Percentiles rank a stretch among this genome's conserved stretches.
Evolutionary conservation across 2,113 vertebrate genomes (phyloP).

Genomic region (Tenrec ecaudatus): DNA sequence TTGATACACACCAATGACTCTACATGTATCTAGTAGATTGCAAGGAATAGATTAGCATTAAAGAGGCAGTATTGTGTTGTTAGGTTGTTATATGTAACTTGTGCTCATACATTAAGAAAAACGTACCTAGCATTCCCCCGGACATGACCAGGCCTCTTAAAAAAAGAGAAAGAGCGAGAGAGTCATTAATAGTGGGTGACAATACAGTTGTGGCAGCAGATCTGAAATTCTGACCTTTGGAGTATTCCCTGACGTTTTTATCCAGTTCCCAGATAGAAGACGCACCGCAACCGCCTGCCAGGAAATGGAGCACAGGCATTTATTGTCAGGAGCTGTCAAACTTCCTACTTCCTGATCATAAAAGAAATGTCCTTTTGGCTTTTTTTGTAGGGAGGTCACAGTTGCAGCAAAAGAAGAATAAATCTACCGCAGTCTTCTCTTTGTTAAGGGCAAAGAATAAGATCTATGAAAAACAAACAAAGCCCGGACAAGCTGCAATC

Average conservation of each 20-base stretch:
- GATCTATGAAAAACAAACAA: neutral
- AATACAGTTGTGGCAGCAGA: slow-evolving; percentile 83
- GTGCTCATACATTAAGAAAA: slow-evolving; percentile 93
- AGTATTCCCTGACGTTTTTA: slow-evolving; percentile 82
- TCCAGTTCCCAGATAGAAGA: slow-evolving; percentile 79
- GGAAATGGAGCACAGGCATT: slow-evolving; percentile 76
- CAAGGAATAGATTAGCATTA: slow-evolving; percentile 95
- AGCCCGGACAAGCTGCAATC: neutral
- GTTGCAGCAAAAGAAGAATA: neutral
- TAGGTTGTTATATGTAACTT: slow-evolving; percentile 93
- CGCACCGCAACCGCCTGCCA: slow-evolving; percentile 67
- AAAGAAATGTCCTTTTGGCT: slow-evolving; percentile 65
- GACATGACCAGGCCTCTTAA: slow-evolving; percentile 89
- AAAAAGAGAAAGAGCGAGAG: slow-evolving; percentile 82
- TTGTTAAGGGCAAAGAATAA: slow-evolving; percentile 32
- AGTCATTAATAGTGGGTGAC: slow-evolving; percentile 86
- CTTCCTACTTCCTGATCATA: slow-evolving; percentile 36
- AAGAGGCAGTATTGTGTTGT: slow-evolving; percentile 93
- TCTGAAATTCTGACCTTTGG: slow-evolving; percentile 88
- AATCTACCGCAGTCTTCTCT: slow-evolving; percentile 1
- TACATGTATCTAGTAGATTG: slow-evolving; percentile 95
- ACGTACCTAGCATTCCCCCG: slow-evolving; percentile 91
- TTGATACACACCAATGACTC: slow-evolving; percentile 93
- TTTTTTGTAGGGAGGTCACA: slow-evolving; percentile 66
- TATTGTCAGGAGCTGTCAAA: slow-evolving; percentile 81